Percentiles rank a stretch among this genome's conserved stretches.
Conservation (phyloP, 2,113 vertebrate genomes). For the Ophthalmolycus amberensis region DNA sequence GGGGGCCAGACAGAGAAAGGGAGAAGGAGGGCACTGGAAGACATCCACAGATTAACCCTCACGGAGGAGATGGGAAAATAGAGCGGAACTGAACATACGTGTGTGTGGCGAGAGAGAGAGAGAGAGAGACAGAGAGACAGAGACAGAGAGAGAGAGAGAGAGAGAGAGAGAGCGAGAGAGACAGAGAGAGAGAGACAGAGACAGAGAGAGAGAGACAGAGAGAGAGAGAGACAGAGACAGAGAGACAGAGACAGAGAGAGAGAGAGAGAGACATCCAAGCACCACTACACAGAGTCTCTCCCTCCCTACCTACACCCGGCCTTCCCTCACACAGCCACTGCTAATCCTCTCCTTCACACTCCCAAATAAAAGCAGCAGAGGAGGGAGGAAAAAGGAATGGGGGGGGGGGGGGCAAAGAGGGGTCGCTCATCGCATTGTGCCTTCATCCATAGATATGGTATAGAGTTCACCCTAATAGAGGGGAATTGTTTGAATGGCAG, state of each 20-base stretch:
- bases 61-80: slow-evolving; percentile 78
- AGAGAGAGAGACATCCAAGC: slow-evolving; percentile 16
- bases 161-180: neutral
- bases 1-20: slow-evolving; percentile 52
- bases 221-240: slow-evolving; percentile 4
- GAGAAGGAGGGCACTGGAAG: slow-evolving; percentile 77
- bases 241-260: neutral
- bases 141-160: neutral
- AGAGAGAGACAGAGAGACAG: neutral
- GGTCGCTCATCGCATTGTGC: slow-evolving; percentile 20
- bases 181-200: slow-evolving; percentile 11
- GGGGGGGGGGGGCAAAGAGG: slow-evolving; percentile 16
- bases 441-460: slow-evolving; percentile 30
- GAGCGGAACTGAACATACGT: slow-evolving; percentile 72
- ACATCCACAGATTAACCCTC: slow-evolving; percentile 82
- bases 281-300: slow-evolving; percentile 40
- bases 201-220: neutral
- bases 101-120: slow-evolving; percentile 16
- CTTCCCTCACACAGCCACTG: slow-evolving; percentile 25
- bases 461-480: slow-evolving; percentile 19
- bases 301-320: neutral
- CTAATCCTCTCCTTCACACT: slow-evolving; percentile 66
- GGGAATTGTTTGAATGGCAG: slow-evolving; percentile 33
- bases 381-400: slow-evolving; percentile 4
- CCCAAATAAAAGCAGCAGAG: slow-evolving; percentile 53